Base-by-base conservation (phyloP, 2,888 invertebrate species). In the Prostheceraeus crozeri region DNA sequence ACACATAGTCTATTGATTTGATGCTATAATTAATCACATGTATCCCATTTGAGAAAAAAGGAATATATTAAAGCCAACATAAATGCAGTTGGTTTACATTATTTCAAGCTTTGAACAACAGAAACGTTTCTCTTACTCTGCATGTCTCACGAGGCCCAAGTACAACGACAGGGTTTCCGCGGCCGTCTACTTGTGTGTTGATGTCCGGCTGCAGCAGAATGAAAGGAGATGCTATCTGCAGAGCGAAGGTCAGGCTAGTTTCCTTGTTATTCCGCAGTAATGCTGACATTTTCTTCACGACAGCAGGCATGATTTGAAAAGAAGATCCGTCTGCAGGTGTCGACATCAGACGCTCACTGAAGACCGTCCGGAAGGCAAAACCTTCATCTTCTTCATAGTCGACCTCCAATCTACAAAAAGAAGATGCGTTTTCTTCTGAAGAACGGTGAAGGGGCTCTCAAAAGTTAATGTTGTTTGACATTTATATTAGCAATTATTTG, bases 341-440 rank as follows among this genome's bases (percentile, higher is more conserved):
- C 28, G n/a, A 33, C 53, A 27, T 58, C 30, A 59, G 55, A 23
- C 73, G 57, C 60, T 71, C 70, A 64, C 73, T 73, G 68, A 71
- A 68, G 53, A 70, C 72, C 16, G 70, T 63, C 52, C 67, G 65
- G 64, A 71, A 74, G 36, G 62, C 63, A 71, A 74, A 70, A 0
- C 71, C 72, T 16, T 74, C 74, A 40, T 74, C 74, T 23, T 74
- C 72, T n/a, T 65, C 65, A 64, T 69, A 70, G 60, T 73, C 72
- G 30, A 73, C 68, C 1, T 67, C 71, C 63, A 74, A 60, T 35
- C 74, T 74, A 64, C 0, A 62, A 1, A 27, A n/a, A n/a, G n/a
- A n/a, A n/a, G n/a, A n/a, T n/a, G n/a, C n/a, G n/a, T n/a, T n/a
- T n/a, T n/a, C n/a, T n/a, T n/a, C n/a, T n/a, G n/a, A n/a, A n/a